These are phyloP conservation scores for Patella pellucida DNA, from an alignment of 2,888 invertebrate genomes.

Conservation along the genomic window DNA sequence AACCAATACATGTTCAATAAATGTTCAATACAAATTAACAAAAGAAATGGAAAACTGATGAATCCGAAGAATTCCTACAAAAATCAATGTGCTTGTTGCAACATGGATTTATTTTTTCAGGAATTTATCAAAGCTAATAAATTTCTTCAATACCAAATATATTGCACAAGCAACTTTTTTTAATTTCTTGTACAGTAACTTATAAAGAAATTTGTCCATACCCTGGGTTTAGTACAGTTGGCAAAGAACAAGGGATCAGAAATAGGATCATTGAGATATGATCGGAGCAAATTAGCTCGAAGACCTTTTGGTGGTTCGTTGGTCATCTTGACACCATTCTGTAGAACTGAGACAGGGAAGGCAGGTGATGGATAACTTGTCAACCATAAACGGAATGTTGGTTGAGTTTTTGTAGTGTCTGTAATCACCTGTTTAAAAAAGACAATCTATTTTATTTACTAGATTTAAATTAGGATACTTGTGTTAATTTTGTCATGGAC, in stretches of 20 bases:
- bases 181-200: background rate
- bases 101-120: too few relatives aligned
- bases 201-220: slow-evolving; percentile 33
- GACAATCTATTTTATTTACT: too few relatives aligned
- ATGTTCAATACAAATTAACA: too few relatives aligned
- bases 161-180: too few relatives aligned
- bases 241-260: slow-evolving; percentile 81
- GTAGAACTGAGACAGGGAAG: slow-evolving; percentile 71
- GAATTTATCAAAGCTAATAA: too few relatives aligned
- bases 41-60: too few relatives aligned
- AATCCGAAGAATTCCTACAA: too few relatives aligned
- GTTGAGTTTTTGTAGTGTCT: slow-evolving; percentile 59
- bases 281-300: slow-evolving; percentile 70
- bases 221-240: slow-evolving; percentile 72
- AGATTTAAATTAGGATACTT: too few relatives aligned
- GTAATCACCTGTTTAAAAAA: slow-evolving; percentile 58
- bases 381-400: slow-evolving; percentile 69
- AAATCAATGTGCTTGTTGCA: too few relatives aligned
- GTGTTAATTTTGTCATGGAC: too few relatives aligned
- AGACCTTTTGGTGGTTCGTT: slow-evolving; percentile 71
- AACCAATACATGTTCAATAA: too few relatives aligned
- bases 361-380: slow-evolving; percentile 70
- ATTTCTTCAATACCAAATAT: too few relatives aligned
- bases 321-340: slow-evolving; percentile 71
- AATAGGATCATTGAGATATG: slow-evolving; percentile 72